Conservation (phyloP, 2,888 invertebrate genomes). For the Caenorhabditis afra region DNA sequence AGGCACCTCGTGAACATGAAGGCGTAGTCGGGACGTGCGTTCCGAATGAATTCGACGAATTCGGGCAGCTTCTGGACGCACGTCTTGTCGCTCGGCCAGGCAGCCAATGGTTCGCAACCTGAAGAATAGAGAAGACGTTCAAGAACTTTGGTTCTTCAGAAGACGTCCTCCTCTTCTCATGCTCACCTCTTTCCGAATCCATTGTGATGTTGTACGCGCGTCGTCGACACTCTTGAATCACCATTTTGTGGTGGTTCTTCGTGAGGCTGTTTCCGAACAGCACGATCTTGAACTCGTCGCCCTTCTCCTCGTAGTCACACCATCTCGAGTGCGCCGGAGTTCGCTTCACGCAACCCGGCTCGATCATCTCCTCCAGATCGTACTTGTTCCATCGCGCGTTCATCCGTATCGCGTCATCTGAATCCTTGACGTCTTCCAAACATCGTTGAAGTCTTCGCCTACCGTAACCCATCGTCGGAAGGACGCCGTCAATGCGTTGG, state of each 20-base stretch:
- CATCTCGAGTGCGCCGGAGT: slow-evolving; percentile 35
- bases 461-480: slow-evolving; percentile 33
- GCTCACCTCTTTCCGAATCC: slow-evolving; percentile 33
- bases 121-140: neutral
- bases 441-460: neutral
- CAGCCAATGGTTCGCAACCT: slow-evolving; percentile 38
- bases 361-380: slow-evolving; percentile 32
- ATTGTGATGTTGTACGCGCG: slow-evolving; percentile 30
- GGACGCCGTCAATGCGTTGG: slow-evolving; percentile 25
- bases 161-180: neutral
- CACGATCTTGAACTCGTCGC: slow-evolving; percentile 32
- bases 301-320: slow-evolving; percentile 46
- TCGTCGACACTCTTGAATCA: slow-evolving; percentile 48
- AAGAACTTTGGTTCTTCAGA: neutral
- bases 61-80: slow-evolving; percentile 18
- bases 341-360: slow-evolving; percentile 34
- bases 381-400: slow-evolving; percentile 37
- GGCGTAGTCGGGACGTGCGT: slow-evolving; percentile 38
- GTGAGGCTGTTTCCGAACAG: slow-evolving; percentile 62
- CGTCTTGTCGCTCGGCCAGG: slow-evolving; percentile 12
- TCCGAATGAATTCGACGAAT: slow-evolving; percentile 34
- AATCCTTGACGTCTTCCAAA: neutral
- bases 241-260: slow-evolving; percentile 48
- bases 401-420: slow-evolving; percentile 30
- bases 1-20: slow-evolving; percentile 34